These are phyloP conservation scores for Cotesia vestalis DNA, from an alignment of 1,140 invertebrate genomes.

Conservation along the genomic window DNA sequence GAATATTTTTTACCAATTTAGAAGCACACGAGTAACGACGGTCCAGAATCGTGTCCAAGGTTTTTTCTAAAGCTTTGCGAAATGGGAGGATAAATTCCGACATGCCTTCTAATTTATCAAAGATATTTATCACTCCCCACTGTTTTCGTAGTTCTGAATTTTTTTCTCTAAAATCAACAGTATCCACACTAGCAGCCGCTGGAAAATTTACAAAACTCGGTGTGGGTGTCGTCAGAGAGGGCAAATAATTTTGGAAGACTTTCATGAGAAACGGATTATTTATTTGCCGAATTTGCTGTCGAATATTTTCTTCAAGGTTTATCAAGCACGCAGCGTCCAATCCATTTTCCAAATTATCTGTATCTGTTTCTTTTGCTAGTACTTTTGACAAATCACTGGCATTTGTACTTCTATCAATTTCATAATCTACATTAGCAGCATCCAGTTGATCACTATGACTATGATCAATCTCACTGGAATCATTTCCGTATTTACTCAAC, in stretches of 20 bases:
- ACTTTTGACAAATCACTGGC: background rate
- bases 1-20: conserved; percentile 65
- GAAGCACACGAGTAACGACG: conserved; percentile 64
- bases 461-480: conserved; percentile 39
- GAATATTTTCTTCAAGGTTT: conserved; percentile 50
- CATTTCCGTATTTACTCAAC: conserved; percentile 50
- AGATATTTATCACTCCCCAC: conserved; percentile 33
- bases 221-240: conserved; percentile 24
- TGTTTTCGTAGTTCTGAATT: background rate
- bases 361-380: conserved; percentile 19
- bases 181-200: conserved; percentile 31
- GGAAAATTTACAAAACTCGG: background rate
- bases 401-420: conserved; percentile 25
- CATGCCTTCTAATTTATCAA: conserved; percentile 49
- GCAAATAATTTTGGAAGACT: conserved; percentile 59
- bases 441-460: conserved; percentile 31
- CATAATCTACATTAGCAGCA: background rate
- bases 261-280: conserved; percentile 62
- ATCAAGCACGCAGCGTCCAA: background rate
- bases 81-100: conserved; percentile 54
- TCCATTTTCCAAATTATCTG: background rate
- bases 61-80: conserved; percentile 60
- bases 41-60: conserved; percentile 61
- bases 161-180: conserved; percentile 39
- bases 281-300: conserved; percentile 52